Percentiles rank a stretch among this genome's conserved stretches.
These are phyloP conservation scores for Centropyge bicolor DNA, from an alignment of 2,797 vertebrate genomes.

Conservation along the genomic window DNA sequence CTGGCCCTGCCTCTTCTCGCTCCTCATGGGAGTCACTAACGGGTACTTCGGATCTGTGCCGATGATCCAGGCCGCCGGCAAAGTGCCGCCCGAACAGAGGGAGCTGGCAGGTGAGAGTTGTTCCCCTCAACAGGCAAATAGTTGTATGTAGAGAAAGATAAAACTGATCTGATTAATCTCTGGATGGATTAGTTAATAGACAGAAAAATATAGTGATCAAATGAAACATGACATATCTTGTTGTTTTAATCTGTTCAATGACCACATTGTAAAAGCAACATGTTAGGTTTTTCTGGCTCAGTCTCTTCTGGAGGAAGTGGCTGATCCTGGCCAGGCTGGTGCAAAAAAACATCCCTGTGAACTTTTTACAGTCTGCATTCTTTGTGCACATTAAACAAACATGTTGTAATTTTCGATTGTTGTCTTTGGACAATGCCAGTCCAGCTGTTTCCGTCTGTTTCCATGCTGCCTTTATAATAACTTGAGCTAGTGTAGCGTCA, in stretches of 20 bases:
- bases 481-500: neutral
- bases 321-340: neutral
- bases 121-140: neutral
- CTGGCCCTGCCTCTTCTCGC: constrained; percentile 97
- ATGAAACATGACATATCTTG: neutral
- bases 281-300: neutral
- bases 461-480: neutral
- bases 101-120: constrained; percentile 92
- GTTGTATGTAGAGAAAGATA: neutral
- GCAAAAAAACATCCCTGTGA: neutral
- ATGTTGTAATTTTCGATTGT: neutral
- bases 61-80: constrained; percentile 96
- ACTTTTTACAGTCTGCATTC: neutral
- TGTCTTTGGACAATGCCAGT: neutral
- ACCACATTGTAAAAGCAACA: neutral
- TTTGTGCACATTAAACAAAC: neutral
- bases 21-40: constrained; percentile 97
- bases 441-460: neutral
- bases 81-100: constrained; percentile 93
- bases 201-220: neutral
- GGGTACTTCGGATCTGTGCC: constrained; percentile 98
- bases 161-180: no score
- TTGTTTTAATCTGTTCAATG: neutral
- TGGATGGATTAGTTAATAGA: neutral
- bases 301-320: neutral